Evolutionary conservation across 2,113 vertebrate genomes (phyloP), one percentile per base, ranked within the genome.

Genomic region (Actenoides lindsayi): DNA sequence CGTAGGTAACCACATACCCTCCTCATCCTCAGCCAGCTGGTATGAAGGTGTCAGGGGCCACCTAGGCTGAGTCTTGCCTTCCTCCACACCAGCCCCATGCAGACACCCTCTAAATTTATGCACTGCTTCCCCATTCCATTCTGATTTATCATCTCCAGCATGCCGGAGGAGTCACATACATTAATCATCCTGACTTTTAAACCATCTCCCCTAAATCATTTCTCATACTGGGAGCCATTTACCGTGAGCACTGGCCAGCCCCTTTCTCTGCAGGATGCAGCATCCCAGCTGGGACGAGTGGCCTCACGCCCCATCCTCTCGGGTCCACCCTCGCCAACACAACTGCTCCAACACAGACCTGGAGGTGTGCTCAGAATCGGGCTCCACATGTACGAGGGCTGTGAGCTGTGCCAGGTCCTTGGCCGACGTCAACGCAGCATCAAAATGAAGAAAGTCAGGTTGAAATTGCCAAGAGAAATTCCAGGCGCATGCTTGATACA

Each of bases 131-230:
- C 94, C 89, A 19, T 83, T 82, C 87, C 4, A 0, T 5, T 79
- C 84, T 91, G 94, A 98, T 94, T 94, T 95, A 98, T 97, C 21
- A 31, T 85, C 87, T 93, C 95, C 92, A 94, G 87, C 73, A 19
- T 57, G 89, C 81, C 8, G 12, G 87, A 27, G 13, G 35, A 96
- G 84, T 92, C 94, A 20, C 76, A 33, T 33, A n/a, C 83, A 95
- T 98, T 97, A 86, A 97, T 98, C 96, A 97, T 80, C 59, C 88
- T 30, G 35, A 67, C 23, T 54, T 90, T 90, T 96, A 94, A 97
- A 95, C 76, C 93, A 86, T 77, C 82, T 93, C 62, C 84, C 74
- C 83, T 94, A 84, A 95, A 97, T 91, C 25, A 82, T 75, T 74
- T 70, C 77, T 94, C 88, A 31, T 2, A 3, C 73, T 33, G 67